Percentiles rank a stretch among this genome's conserved stretches.
Evolutionary conservation across 2,888 invertebrate species (phyloP).

Genomic region (Hypercompe scribonia): DNA sequence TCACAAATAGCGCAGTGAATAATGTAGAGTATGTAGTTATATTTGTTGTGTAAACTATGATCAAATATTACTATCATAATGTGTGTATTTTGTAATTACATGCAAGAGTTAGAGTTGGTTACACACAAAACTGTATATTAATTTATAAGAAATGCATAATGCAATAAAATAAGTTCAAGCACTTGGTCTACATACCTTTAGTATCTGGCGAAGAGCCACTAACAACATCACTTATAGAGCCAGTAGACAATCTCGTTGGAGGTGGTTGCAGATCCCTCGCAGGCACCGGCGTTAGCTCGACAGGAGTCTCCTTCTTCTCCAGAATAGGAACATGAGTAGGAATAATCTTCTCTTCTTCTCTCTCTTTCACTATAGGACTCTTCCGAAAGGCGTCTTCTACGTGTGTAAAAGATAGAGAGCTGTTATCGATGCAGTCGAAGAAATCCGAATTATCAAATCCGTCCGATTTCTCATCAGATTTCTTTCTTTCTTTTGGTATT

Average conservation of each 20-base stretch:
- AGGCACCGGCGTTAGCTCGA: constrained; percentile 56
- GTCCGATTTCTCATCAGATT: constrained; percentile 84
- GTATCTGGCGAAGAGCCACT: constrained; percentile 89
- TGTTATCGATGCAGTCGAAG: constrained; percentile 84
- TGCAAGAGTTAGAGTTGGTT: too few species aligned
- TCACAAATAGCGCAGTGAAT: too few species aligned
- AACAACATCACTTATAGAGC: constrained; percentile 88
- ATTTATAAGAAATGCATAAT: not conserved
- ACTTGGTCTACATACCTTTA: constrained; percentile 69
- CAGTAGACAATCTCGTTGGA: constrained; percentile 86
- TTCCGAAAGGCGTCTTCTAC: constrained; percentile 84
- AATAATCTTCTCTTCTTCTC: constrained; percentile 70
- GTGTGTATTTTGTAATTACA: too few species aligned
- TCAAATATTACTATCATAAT: too few species aligned
- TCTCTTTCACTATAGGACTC: constrained; percentile 77
- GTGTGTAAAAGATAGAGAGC: constrained; percentile 81
- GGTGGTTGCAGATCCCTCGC: constrained; percentile 71
- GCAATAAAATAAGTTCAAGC: not conserved
- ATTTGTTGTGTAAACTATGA: too few species aligned
- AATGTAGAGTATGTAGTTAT: too few species aligned
- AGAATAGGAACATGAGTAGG: constrained; percentile 42
- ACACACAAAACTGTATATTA: not conserved
- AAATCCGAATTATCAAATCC: constrained; percentile 84
- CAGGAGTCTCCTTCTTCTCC: constrained; percentile 63
- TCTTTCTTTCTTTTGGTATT: constrained; percentile 81